Conservation (phyloP, 2,888 invertebrate genomes). For the Diadegma fenestrale region DNA sequence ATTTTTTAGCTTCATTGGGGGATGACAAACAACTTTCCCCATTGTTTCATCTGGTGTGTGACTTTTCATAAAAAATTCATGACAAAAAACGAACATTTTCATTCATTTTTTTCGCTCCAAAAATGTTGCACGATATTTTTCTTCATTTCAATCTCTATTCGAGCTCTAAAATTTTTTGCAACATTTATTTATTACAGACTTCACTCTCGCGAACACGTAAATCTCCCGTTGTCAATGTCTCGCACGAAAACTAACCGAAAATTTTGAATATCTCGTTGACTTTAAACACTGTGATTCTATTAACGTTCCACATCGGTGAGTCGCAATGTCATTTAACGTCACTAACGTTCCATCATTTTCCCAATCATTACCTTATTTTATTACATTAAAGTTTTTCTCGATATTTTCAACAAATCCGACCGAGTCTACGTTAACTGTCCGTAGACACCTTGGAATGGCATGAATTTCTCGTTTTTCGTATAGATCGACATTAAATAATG, state of each 20-base stretch:
- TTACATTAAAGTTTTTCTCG: background rate
- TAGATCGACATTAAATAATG: too few relatives aligned
- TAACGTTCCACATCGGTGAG: background rate
- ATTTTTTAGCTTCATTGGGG: conserved; percentile 11
- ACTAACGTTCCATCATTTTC: background rate
- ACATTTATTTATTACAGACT: background rate
- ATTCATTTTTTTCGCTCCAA: background rate
- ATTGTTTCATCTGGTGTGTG: conserved; percentile 8
- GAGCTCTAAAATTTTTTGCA: too few relatives aligned
- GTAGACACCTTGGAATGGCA: too few relatives aligned
- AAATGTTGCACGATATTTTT: background rate
- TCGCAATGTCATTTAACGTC: background rate
- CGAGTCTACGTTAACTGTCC: too few relatives aligned
- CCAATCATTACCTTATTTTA: background rate
- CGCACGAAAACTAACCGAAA: background rate
- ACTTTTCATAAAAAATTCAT: background rate
- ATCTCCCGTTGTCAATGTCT: background rate
- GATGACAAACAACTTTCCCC: background rate
- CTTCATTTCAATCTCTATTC: background rate
- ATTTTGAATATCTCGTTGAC: background rate
- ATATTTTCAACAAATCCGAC: background rate
- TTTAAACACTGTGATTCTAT: background rate
- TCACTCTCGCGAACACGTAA: background rate
- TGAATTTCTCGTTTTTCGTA: too few relatives aligned
- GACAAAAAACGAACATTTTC: background rate